Conservation (phyloP, 2,888 invertebrate genomes). For the Spisula solida region DNA sequence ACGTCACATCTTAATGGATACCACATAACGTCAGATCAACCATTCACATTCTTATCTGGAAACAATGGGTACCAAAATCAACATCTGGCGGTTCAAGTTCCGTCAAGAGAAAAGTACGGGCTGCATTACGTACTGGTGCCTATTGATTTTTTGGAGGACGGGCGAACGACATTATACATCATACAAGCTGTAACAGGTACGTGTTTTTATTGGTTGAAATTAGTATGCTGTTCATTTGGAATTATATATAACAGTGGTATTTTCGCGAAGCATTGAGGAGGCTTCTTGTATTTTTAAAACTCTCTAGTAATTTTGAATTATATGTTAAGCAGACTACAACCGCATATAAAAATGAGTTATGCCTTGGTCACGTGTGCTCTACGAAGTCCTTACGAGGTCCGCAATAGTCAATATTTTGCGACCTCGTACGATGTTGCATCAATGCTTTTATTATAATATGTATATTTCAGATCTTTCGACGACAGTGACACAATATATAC, state of each 20-base stretch:
- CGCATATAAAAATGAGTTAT: no score
- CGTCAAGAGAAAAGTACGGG: slow-evolving; percentile 41
- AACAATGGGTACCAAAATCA: slow-evolving; percentile 40
- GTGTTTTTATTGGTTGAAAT: neutral
- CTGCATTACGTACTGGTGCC: slow-evolving; percentile 56
- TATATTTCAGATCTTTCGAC: slow-evolving; percentile 43
- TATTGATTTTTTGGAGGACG: slow-evolving; percentile 30
- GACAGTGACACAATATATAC: slow-evolving; percentile 44
- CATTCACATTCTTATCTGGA: slow-evolving; percentile 57
- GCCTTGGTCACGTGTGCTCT: no score
- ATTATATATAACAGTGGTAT: no score
- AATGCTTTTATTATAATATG: neutral
- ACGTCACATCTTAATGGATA: slow-evolving; percentile 54
- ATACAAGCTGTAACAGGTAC: slow-evolving; percentile 45
- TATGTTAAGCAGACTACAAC: no score
- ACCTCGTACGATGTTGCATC: no score
- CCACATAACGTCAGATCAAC: slow-evolving; percentile 43
- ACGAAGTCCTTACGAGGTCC: no score
- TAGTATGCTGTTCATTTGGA: neutral
- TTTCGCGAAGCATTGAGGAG: no score
- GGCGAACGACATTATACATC: slow-evolving; percentile 48
- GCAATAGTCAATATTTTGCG: no score
- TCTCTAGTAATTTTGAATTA: no score
- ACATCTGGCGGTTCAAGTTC: slow-evolving; percentile 48
- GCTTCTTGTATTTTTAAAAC: no score